Base-by-base conservation (phyloP, 2,888 invertebrate species). In the Peribatodes rhomboidaria region DNA sequence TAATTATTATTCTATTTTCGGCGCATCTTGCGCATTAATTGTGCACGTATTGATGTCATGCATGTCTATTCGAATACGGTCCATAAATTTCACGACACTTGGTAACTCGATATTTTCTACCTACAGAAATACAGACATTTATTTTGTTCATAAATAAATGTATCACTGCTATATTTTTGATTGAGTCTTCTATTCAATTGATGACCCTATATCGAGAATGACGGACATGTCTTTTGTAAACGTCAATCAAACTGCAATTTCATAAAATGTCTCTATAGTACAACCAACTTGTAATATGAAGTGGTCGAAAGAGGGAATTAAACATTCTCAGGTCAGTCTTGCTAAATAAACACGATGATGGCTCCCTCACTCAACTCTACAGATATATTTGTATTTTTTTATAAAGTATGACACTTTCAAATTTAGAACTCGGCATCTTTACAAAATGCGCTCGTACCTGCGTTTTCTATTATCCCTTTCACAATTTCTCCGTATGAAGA, bases 401-500 rank as follows among this genome's bases (percentile, higher is more conserved):
- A 27, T 53, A 39, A 56, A 58, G 27, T 27, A 27, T 54, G 58
- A 58, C 47, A 63, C 63, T 58, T 53, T 47, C 31, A 18, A 52
- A 37, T 4, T 33, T 35, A 10, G 20, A n/a, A 10, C 49, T n/a
- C 53, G 41, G 35, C 31, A 49, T 18, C 41, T 41, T 35, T 49
- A 33, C 39, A 49, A 54, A 49, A 41, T 33, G 3, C n/a, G 3
- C 16, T 7, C 13, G 54, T 73, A 70, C 67, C 69, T 68, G 65
- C 69, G 14, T 20, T 27, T 35, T 20, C 47, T 27, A 16, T 64
- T 49, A 49, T 59, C 49, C 59, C 61, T 65, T 68, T 62, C 63
- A 63, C 65, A 62, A 64, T 71, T 65, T 64, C 65, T 63, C 55
- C 44, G 47, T 52, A 65, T 62, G 61, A 70, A 70, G 65, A 66